Conservation (phyloP, 2,797 vertebrate species). For the Myotis vivesi region DNA sequence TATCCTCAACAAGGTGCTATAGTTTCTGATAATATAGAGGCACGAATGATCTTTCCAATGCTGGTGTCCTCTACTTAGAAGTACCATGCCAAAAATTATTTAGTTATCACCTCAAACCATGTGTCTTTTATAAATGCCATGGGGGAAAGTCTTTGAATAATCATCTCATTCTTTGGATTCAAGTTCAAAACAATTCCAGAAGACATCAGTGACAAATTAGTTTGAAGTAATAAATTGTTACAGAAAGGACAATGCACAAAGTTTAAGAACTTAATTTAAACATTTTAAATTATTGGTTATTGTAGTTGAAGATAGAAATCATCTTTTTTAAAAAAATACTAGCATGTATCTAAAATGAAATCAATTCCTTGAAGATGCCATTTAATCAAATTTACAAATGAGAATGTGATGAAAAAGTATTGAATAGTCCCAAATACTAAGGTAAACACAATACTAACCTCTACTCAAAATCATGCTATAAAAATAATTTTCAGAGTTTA, state of each 20-base stretch:
- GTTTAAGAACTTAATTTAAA: conserved; percentile 8
- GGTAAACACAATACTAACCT: not conserved
- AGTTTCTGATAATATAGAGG: not conserved
- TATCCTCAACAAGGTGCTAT: not conserved
- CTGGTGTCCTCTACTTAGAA: not conserved
- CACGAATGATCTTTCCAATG: not conserved
- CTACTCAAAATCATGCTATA: not conserved
- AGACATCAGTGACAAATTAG: not conserved
- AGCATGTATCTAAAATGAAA: not conserved
- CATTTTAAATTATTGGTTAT: not conserved
- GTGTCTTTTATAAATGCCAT: not conserved
- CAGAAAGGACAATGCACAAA: not conserved
- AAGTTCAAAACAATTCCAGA: not conserved
- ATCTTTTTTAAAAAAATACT: not conserved
- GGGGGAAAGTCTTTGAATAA: not conserved
- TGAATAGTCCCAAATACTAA: not conserved
- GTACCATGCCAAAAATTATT: not conserved
- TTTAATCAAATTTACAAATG: not conserved
- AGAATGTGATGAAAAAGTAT: not conserved
- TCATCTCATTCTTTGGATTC: not conserved
- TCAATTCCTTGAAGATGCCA: not conserved
- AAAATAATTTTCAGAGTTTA: not conserved
- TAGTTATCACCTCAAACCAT: not conserved
- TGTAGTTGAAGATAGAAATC: not conserved
- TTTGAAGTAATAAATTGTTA: not conserved